phyloP scores from a whole-genome alignment of 2,888 invertebrate genomes.

The Gymnocheta viridis region DNA sequence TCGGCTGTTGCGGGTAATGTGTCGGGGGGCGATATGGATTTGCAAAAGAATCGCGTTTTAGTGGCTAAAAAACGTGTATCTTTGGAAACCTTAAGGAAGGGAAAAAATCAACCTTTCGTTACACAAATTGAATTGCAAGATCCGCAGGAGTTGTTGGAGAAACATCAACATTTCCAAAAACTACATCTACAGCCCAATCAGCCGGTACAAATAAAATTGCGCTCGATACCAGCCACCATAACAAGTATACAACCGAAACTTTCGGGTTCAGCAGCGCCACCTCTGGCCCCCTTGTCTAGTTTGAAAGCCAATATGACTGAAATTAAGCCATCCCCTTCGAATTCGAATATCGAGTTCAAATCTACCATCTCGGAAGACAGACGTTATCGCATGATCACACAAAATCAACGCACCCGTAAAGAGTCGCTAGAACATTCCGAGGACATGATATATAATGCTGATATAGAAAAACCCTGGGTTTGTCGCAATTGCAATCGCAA shows the following conservation, averaged over 20 bases:
- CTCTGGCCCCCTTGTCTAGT: slow-evolving; percentile 54
- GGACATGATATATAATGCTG: slow-evolving; percentile 82
- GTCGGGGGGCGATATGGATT: slow-evolving; percentile 40
- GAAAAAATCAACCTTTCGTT: slow-evolving; percentile 51
- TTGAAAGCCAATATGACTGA: slow-evolving; percentile 69
- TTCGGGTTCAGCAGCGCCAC: slow-evolving; percentile 48
- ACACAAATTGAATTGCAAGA: slow-evolving; percentile 69
- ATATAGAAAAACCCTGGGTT: slow-evolving; percentile 83
- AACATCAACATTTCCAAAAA: slow-evolving; percentile 78
- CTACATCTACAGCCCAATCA: slow-evolving; percentile 77
- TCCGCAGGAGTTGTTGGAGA: slow-evolving; percentile 75
- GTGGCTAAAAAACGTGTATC: slow-evolving; percentile 66
- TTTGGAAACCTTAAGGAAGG: slow-evolving; percentile 55
- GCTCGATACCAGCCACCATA: slow-evolving; percentile 79
- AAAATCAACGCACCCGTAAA: slow-evolving; percentile 81
- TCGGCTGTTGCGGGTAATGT: neutral
- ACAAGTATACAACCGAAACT: slow-evolving; percentile 74
- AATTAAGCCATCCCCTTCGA: slow-evolving; percentile 68
- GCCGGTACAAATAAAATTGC: slow-evolving; percentile 76
- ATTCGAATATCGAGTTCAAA: slow-evolving; percentile 72
- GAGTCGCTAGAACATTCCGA: slow-evolving; percentile 81
- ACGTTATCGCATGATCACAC: slow-evolving; percentile 81
- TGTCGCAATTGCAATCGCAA: slow-evolving; percentile 88
- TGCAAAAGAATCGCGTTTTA: slow-evolving; percentile 60
- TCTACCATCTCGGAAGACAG: slow-evolving; percentile 78